Percentiles rank a stretch among this genome's conserved stretches.
Evolutionary conservation across 2,797 vertebrate genomes (phyloP).

Genomic region (Paramormyrops hopkinsi): DNA sequence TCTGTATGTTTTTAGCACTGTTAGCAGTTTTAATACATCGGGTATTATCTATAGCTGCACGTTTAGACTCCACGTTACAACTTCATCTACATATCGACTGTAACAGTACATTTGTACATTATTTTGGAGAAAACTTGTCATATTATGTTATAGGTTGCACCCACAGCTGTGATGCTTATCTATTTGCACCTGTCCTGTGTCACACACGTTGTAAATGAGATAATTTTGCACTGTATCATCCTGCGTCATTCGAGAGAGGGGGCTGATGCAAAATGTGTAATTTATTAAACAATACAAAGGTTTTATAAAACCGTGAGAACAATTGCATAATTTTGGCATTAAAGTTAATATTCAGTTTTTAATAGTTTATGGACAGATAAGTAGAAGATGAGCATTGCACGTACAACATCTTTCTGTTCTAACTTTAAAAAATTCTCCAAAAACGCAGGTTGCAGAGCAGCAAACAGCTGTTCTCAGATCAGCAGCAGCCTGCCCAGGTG

Average conservation of each 20-base stretch:
- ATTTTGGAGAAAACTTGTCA: neutral
- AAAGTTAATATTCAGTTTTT: neutral
- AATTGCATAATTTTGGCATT: neutral
- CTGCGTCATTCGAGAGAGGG: neutral
- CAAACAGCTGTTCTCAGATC: conserved; percentile 38
- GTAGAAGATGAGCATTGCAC: neutral
- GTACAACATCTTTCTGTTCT: neutral
- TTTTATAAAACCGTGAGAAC: neutral
- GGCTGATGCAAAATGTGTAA: neutral
- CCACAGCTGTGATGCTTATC: neutral
- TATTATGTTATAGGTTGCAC: neutral
- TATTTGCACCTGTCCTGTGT: neutral
- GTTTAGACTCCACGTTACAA: neutral
- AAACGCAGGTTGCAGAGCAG: conserved; percentile 42
- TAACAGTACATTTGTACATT: neutral
- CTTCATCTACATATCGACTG: neutral
- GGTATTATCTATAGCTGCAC: neutral
- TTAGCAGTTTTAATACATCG: neutral
- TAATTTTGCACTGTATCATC: neutral
- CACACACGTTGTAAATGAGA: neutral
- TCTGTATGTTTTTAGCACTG: neutral
- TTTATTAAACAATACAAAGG: neutral
- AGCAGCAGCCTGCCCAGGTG: conserved; percentile 33
- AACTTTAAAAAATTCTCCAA: neutral
- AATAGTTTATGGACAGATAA: neutral